Evolutionary conservation across 2,113 vertebrate species (phyloP), one percentile per base, ranked within the genome.

Genomic region (Mus pahari): DNA sequence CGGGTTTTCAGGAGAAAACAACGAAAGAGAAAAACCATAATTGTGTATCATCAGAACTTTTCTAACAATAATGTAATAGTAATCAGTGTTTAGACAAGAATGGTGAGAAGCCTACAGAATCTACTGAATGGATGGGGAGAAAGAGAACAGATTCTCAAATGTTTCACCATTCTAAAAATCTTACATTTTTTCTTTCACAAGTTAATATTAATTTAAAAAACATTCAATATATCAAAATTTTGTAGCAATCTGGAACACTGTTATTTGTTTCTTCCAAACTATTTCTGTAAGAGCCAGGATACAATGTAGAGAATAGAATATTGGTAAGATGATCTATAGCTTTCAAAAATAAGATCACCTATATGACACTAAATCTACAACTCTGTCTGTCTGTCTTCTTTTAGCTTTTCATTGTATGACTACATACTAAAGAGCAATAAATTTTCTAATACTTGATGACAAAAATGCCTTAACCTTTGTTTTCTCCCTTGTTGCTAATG

Each of bases 61-160:
- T 77, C 81, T 86, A 26, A 0, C n/a, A 92, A 66, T 42, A 84
- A 74, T 81, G 90, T 77, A 79, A 96, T 2, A 93, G 74, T 97
- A 98, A 98, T 98, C 92, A 96, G 87, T 97, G 26, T 98, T 98
- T 97, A 98, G 96, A 96, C 89, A 97, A 96, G 95, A 97, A 95
- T 92, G 91, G 78, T 96, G 90, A 96, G 93, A 98, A 58, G 94
- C 14, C 92, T 91, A 96, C 28, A 94, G 98, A 98, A 98, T 97
- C 98, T 96, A 95, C 95, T 33, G 39, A 89, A 86, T 87, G 24
- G 93, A 96, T 96, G 96, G 39, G 19, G 66, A 87, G 58, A 92
- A 81, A 36, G 16, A 9, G 71, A 93, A 33, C 20, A 64, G 64
- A 50, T 13, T 86, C 11, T 83, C 73, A 58, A 79, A 0, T 0